Percentiles rank a stretch among this genome's conserved stretches.
Conservation (phyloP, 2,888 invertebrate species). For the Epinotia bilunana region DNA sequence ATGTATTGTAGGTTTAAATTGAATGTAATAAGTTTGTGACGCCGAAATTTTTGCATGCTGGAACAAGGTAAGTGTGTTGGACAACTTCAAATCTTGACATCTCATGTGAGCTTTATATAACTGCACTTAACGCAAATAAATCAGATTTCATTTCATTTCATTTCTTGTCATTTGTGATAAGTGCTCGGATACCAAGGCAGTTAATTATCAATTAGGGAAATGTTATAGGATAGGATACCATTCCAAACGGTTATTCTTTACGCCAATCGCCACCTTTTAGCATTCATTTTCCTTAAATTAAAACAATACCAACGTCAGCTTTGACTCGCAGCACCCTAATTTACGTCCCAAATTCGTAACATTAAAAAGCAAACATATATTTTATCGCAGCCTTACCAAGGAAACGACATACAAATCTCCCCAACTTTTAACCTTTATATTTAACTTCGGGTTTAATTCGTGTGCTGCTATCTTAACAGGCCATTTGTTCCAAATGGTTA, state of each 20-base stretch:
- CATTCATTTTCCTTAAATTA: neutral
- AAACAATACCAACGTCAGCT: neutral
- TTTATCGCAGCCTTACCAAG: neutral
- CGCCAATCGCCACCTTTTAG: neutral
- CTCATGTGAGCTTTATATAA: too few species aligned
- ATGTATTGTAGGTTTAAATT: too few species aligned
- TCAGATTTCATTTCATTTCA: too few species aligned
- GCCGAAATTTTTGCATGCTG: too few species aligned
- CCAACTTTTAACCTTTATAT: slow-evolving; percentile 26
- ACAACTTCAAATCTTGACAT: too few species aligned
- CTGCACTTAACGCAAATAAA: too few species aligned
- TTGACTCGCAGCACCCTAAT: neutral
- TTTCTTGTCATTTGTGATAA: too few species aligned
- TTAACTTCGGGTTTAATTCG: slow-evolving; percentile 50
- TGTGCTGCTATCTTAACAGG: slow-evolving; percentile 74
- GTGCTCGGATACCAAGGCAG: too few species aligned
- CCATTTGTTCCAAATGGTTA: slow-evolving; percentile 72
- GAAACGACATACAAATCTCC: slow-evolving; percentile 8
- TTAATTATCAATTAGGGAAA: too few species aligned
- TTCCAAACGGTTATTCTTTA: neutral
- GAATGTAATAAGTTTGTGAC: too few species aligned
- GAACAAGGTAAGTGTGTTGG: too few species aligned
- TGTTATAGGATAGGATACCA: too few species aligned
- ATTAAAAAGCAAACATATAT: slow-evolving; percentile 17
- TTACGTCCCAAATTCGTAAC: neutral